These are phyloP conservation scores for Pterocles burchelli DNA, from an alignment of 2,113 vertebrate species.

Conservation along the genomic window DNA sequence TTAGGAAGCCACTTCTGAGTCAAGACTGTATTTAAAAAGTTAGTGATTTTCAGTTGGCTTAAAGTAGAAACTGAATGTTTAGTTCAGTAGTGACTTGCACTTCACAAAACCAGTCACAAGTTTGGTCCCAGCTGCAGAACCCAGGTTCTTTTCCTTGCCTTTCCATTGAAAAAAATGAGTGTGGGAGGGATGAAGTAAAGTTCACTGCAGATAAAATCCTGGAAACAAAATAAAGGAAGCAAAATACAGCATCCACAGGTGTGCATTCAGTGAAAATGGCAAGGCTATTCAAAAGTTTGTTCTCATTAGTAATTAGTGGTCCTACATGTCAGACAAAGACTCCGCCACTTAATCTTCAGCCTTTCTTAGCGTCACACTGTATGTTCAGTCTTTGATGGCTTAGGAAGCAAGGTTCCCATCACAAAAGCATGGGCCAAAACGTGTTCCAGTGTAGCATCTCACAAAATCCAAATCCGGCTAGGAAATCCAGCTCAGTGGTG, in stretches of 20 bases:
- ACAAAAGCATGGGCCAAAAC: not conserved
- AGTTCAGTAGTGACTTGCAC: not conserved
- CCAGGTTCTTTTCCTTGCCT: not conserved
- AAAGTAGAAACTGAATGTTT: not conserved
- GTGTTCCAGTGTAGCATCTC: not conserved
- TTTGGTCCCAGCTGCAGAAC: not conserved
- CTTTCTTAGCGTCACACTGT: rapidly evolving
- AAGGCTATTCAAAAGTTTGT: not conserved
- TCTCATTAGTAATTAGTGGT: not conserved
- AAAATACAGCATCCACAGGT: not conserved
- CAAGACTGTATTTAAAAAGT: not conserved
- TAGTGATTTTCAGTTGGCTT: not conserved
- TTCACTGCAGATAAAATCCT: not conserved
- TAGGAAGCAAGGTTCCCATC: not conserved
- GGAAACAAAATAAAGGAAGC: not conserved
- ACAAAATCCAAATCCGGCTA: not conserved
- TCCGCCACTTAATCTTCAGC: not conserved
- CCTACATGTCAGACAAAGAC: not conserved
- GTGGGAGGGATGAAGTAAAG: not conserved
- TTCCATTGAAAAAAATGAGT: not conserved
- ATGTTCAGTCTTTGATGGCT: not conserved
- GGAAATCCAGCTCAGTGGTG: not conserved
- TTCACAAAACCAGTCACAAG: not conserved
- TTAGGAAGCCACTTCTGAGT: not conserved
- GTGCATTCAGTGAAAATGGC: not conserved